These are phyloP conservation scores for Mus minutoides DNA, from an alignment of 2,797 vertebrate species.

Conservation along the genomic window DNA sequence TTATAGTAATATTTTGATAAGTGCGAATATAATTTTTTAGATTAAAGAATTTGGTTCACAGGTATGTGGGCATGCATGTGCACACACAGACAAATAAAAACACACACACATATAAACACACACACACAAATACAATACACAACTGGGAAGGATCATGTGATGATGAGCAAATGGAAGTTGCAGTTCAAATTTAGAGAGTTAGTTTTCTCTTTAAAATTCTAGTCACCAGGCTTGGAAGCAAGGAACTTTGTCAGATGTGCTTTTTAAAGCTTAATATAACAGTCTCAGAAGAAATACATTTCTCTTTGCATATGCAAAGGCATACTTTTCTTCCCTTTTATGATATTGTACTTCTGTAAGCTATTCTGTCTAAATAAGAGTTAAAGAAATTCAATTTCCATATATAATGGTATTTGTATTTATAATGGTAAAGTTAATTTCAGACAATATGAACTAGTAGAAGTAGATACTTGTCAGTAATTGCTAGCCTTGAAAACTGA, in stretches of 20 bases:
- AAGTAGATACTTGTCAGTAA: background rate
- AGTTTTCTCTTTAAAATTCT: background rate
- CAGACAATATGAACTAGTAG: background rate
- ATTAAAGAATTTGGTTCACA: too few relatives aligned
- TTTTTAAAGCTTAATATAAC: slow-evolving; percentile 13
- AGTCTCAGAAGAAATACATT: slow-evolving; percentile 1
- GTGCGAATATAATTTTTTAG: slow-evolving; percentile 15
- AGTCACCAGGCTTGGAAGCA: too few relatives aligned
- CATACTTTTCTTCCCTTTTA: slow-evolving; percentile 33
- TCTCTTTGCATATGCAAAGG: background rate
- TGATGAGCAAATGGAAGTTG: too few relatives aligned
- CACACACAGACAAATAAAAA: background rate
- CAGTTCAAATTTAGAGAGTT: background rate
- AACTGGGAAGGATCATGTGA: too few relatives aligned
- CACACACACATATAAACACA: background rate
- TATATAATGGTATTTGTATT: slow-evolving; percentile 47
- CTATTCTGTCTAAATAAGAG: slow-evolving; percentile 24
- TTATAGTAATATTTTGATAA: slow-evolving; percentile 32
- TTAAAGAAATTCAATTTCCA: slow-evolving; percentile 63
- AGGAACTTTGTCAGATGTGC: background rate
- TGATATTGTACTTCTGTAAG: slow-evolving; percentile 54
- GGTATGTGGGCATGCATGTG: background rate
- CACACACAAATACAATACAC: background rate
- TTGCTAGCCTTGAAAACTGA: background rate
- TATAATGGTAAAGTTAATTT: slow-evolving; percentile 3